These are phyloP conservation scores for Diachasma alloeum DNA, from an alignment of 1,140 invertebrate genomes.

Conservation along the genomic window DNA sequence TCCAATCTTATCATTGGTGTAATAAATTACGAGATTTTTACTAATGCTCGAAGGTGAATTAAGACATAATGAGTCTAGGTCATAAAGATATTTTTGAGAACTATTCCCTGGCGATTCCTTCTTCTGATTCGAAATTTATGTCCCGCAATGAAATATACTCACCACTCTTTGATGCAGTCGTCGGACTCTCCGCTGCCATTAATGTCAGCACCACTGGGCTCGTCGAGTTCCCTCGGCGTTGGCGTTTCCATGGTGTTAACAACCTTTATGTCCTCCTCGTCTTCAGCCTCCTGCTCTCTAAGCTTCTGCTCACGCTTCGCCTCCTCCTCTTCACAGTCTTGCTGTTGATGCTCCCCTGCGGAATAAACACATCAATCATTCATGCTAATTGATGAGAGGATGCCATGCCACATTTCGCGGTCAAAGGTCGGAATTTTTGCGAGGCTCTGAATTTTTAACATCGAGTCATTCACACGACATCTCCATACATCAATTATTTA, in stretches of 20 bases:
- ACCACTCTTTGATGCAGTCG: conserved; percentile 35
- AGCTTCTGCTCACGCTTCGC: conserved; percentile 19
- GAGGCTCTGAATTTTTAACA: too few species aligned
- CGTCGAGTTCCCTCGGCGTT: background rate
- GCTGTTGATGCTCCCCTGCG: conserved; percentile 24
- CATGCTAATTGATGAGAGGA: background rate
- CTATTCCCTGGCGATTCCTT: too few species aligned
- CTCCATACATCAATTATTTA: too few species aligned
- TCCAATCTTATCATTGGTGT: background rate
- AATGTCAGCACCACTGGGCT: background rate
- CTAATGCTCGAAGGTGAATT: background rate
- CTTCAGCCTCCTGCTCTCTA: conserved; percentile 10
- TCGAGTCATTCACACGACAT: too few species aligned
- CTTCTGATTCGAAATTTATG: background rate
- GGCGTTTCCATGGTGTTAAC: background rate
- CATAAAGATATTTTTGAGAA: too few species aligned
- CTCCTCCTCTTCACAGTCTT: background rate
- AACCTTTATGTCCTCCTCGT: conserved; percentile 22
- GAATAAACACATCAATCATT: background rate
- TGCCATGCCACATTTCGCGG: too few species aligned
- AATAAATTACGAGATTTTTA: background rate
- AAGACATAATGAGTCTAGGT: background rate
- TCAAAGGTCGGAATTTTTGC: too few species aligned
- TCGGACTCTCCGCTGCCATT: conserved; percentile 11
- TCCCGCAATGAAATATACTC: background rate